A percentile compares a stretch with the other conserved stretches of the same genome.
phyloP scores from a whole-genome alignment of 1,140 invertebrate species.

The Drosophila teissieri region DNA sequence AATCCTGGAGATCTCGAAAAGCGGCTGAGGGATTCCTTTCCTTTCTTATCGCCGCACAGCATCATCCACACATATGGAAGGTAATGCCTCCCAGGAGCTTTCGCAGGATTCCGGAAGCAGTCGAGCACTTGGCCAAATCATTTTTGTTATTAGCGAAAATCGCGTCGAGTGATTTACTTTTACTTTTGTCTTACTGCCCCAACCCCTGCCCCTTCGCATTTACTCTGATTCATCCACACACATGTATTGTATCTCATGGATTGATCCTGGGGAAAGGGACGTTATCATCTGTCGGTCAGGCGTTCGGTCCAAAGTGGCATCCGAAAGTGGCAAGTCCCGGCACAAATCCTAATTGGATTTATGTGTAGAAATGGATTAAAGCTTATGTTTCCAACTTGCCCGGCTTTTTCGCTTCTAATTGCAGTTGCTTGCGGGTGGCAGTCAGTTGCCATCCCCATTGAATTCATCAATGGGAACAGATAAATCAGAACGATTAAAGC shows the following conservation, averaged over 20 bases:
- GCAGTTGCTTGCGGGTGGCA: slow-evolving; percentile 37
- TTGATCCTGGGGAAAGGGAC: not conserved
- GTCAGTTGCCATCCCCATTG: not conserved
- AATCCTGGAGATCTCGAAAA: not conserved
- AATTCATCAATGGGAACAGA: not conserved
- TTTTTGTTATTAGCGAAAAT: slow-evolving; percentile 83
- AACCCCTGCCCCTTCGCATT: slow-evolving; percentile 33
- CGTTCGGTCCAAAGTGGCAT: slow-evolving; percentile 34
- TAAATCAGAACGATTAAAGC: not conserved
- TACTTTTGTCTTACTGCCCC: slow-evolving; percentile 69
- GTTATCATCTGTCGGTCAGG: slow-evolving; percentile 63
- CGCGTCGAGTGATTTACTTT: slow-evolving; percentile 81
- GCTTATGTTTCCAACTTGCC: slow-evolving; percentile 66
- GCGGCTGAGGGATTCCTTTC: not conserved
- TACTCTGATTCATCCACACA: slow-evolving; percentile 69
- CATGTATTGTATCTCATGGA: slow-evolving; percentile 14
- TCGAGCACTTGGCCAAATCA: slow-evolving; percentile 67
- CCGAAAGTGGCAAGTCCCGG: slow-evolving; percentile 54
- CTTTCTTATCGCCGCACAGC: slow-evolving; percentile 53
- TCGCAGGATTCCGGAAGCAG: slow-evolving; percentile 3
- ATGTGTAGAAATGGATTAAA: slow-evolving; percentile 79
- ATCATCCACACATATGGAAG: slow-evolving; percentile 35
- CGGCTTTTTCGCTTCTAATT: slow-evolving; percentile 59
- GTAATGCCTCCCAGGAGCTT: slow-evolving; percentile 75
- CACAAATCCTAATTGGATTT: slow-evolving; percentile 82